Percentiles rank a stretch among this genome's conserved stretches.
Conservation (phyloP, 2,113 vertebrate genomes). For the Sander lucioperca region DNA sequence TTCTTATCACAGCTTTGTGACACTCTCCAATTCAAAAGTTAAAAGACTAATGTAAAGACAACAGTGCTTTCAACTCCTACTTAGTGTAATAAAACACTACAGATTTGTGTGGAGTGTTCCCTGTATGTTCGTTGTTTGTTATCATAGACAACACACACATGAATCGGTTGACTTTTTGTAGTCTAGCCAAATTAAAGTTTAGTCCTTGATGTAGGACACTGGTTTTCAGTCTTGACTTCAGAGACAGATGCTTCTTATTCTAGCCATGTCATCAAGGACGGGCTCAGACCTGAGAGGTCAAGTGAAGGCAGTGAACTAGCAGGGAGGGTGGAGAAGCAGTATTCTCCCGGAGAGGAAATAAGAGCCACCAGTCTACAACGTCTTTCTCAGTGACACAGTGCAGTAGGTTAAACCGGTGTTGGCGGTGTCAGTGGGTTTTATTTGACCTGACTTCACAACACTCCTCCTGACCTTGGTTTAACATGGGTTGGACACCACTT, state of each 20-base stretch:
- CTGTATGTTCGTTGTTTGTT: too few relatives aligned
- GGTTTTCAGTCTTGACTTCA: background rate
- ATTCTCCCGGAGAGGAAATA: constrained; percentile 1
- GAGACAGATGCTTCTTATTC: background rate
- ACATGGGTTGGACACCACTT: background rate
- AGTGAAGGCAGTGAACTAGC: background rate
- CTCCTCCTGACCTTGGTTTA: background rate
- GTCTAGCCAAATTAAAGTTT: too few relatives aligned
- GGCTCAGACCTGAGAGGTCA: constrained; percentile 19
- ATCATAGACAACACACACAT: too few relatives aligned
- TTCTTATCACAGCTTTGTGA: background rate
- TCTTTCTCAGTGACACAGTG: background rate
- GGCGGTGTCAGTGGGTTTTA: constrained; percentile 8
- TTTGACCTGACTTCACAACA: constrained; percentile 10
- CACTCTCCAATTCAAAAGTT: too few relatives aligned
- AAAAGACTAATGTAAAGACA: too few relatives aligned
- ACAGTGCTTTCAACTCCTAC: too few relatives aligned
- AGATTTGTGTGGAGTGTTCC: too few relatives aligned
- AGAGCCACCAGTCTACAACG: background rate
- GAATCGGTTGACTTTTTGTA: too few relatives aligned
- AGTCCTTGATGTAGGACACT: background rate
- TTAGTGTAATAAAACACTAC: too few relatives aligned
- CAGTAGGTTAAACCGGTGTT: background rate
- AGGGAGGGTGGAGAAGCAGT: background rate
- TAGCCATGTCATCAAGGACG: background rate